phyloP scores from a whole-genome alignment of 2,888 invertebrate species.

The Pherbina coryleti region DNA sequence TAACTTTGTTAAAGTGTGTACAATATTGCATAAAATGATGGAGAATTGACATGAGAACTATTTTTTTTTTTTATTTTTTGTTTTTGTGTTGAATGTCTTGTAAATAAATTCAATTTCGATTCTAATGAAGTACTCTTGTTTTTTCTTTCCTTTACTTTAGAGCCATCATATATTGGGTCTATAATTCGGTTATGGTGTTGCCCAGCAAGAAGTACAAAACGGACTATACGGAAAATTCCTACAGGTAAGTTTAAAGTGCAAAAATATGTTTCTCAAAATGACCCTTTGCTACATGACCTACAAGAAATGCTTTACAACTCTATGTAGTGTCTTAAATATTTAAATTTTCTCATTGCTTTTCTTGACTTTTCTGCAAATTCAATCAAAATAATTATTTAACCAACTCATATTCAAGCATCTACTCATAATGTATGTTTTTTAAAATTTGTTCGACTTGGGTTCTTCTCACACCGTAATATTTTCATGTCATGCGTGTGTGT shows the following conservation, averaged over 20 bases:
- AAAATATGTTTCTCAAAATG: not conserved
- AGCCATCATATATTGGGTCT: constrained; percentile 94
- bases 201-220: constrained; percentile 90
- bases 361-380: not conserved
- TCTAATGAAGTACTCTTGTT: constrained; percentile 29
- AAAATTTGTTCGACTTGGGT: too few relatives aligned
- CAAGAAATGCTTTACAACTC: not conserved
- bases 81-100: not conserved
- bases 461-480: too few relatives aligned
- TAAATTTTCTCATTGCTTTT: too few relatives aligned
- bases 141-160: constrained; percentile 64
- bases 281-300: not conserved
- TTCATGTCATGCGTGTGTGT: not conserved
- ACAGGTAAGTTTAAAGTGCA: constrained; percentile 71
- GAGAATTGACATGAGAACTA: not conserved
- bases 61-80: not conserved
- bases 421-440: not conserved
- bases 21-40: not conserved
- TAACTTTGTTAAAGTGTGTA: constrained; percentile 2
- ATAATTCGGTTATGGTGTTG: constrained; percentile 89
- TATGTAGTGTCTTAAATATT: not conserved
- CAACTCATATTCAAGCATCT: not conserved
- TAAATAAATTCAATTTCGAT: not conserved
- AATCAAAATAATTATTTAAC: constrained; percentile 4
- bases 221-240: constrained; percentile 86